A percentile compares a stretch with the other conserved stretches of the same genome.
These are phyloP conservation scores for Tenebrio molitor DNA, from an alignment of 1,140 invertebrate species.

Conservation along the genomic window DNA sequence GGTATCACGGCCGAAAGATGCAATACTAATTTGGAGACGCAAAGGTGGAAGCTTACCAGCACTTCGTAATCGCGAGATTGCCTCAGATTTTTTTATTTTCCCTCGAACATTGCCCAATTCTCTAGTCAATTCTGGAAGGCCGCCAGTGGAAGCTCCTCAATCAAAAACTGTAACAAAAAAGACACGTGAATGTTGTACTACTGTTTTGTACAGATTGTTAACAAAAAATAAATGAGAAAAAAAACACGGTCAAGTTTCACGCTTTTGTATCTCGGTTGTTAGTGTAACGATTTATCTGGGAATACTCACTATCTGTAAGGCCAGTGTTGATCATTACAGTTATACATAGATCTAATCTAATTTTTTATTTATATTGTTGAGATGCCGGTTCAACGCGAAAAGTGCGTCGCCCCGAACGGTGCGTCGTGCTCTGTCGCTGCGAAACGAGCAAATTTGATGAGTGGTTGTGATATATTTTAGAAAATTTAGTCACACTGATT, in stretches of 20 bases:
- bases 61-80: slow-evolving; percentile 38
- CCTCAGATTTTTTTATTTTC: no score
- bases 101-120: slow-evolving; percentile 9
- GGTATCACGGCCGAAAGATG: slow-evolving; percentile 81
- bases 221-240: slow-evolving; percentile 1
- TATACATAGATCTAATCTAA: background rate
- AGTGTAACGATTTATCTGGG: background rate
- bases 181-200: slow-evolving; percentile 38
- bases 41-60: slow-evolving; percentile 73
- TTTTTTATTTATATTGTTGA: slow-evolving; percentile 30
- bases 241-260: background rate
- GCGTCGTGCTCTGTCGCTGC: background rate
- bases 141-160: slow-evolving; percentile 1
- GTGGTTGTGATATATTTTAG: slow-evolving; percentile 42
- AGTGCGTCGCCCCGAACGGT: background rate
- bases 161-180: slow-evolving; percentile 17
- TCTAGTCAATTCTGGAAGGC: slow-evolving; percentile 23
- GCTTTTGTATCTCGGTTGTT: slow-evolving; percentile 22
- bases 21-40: slow-evolving; percentile 75
- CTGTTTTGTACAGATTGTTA: slow-evolving; percentile 23
- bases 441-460: slow-evolving; percentile 17
- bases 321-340: slow-evolving; percentile 39
- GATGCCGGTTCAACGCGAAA: slow-evolving; percentile 10
- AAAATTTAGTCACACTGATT: slow-evolving; percentile 29
- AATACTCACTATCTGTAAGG: slow-evolving; percentile 43